Conservation (phyloP, 2,888 invertebrate species). For the Spodoptera picta region DNA sequence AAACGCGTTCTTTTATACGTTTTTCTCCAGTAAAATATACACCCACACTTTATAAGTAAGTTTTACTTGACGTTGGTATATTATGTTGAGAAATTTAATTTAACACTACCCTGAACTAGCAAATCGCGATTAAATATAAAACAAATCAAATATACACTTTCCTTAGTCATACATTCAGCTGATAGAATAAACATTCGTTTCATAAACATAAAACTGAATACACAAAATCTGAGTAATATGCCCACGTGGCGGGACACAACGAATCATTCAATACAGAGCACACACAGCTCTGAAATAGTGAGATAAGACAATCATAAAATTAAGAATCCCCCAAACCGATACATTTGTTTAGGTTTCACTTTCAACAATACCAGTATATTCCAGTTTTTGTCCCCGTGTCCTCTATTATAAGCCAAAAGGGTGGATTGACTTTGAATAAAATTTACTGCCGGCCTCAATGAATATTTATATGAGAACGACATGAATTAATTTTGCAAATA, state of each 20-base stretch:
- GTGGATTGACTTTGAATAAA: conserved; percentile 52
- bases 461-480: conserved; percentile 52
- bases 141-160: no score
- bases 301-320: conserved; percentile 53
- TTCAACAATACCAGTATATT: conserved; percentile 23
- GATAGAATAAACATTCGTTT: no score
- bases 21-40: no score
- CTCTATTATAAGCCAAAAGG: conserved; percentile 46
- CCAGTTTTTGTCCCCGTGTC: conserved; percentile 47
- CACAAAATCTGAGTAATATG: not conserved
- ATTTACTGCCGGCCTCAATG: conserved; percentile 43
- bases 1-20: no score
- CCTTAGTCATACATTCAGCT: no score
- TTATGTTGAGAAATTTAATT: no score
- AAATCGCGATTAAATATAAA: no score
- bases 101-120: no score
- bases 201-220: no score
- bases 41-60: no score
- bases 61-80: no score
- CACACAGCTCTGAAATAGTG: conserved; percentile 40
- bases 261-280: conserved; percentile 17
- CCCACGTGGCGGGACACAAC: not conserved
- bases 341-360: conserved; percentile 54
- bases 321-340: conserved; percentile 18
- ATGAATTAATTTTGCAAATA: conserved; percentile 53